phyloP scores from a whole-genome alignment of 2,113 vertebrate species.

The Erpornis zantholeuca region DNA sequence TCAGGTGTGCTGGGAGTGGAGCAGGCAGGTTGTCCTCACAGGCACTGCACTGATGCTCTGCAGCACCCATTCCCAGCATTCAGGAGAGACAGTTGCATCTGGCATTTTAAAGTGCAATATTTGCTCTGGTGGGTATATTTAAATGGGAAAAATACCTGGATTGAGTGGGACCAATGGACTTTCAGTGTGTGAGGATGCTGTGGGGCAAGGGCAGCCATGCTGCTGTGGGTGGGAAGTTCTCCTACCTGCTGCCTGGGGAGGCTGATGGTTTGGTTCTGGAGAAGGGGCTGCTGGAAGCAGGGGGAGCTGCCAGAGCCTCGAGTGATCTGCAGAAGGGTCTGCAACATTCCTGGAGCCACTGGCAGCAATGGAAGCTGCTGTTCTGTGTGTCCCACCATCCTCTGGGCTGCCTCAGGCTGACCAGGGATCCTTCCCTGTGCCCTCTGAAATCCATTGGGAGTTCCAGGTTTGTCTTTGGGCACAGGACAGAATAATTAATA shows the following conservation, averaged over 20 bases:
- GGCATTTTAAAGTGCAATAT: not conserved
- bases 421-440: not conserved
- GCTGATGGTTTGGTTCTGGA: not conserved
- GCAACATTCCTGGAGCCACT: rapidly evolving
- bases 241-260: rapidly evolving
- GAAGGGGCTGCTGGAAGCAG: not conserved
- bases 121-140: not conserved
- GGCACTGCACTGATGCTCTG: not conserved
- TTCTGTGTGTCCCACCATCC: not conserved
- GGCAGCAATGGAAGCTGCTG: rapidly evolving
- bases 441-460: not conserved
- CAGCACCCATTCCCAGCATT: not conserved
- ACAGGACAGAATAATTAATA: not conserved
- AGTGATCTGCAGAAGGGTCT: not conserved
- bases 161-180: rapidly evolving
- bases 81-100: rapidly evolving
- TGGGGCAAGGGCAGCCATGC: rapidly evolving
- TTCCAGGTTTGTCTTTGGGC: not conserved
- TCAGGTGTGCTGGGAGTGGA: not conserved
- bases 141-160: not conserved
- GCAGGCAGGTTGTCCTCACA: not conserved
- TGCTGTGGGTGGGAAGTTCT: not conserved
- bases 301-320: not conserved
- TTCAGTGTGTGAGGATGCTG: not conserved
- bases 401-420: not conserved